A percentile compares a stretch with the other conserved stretches of the same genome.
These are phyloP conservation scores for Syngnathus typhle DNA, from an alignment of 2,113 vertebrate genomes.

Conservation along the genomic window DNA sequence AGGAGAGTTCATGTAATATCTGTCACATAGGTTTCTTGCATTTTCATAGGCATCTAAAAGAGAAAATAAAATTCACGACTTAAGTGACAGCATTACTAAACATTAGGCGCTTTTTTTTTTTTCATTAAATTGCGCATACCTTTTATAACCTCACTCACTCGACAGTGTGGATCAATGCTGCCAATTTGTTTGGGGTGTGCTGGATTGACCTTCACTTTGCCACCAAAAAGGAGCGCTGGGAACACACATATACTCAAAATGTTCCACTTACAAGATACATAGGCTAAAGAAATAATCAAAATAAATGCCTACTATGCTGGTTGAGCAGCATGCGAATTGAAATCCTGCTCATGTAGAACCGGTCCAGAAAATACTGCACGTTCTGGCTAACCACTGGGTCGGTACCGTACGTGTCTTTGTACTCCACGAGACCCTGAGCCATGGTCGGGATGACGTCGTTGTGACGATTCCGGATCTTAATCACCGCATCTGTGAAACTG, in stretches of 20 bases:
- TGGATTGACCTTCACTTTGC: conserved; percentile 82
- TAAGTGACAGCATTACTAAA: background rate
- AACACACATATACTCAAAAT: background rate
- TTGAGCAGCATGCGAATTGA: conserved; percentile 98
- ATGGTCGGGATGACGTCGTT: conserved; percentile 97
- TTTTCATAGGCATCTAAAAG: conserved; percentile 91
- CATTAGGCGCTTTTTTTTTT: background rate
- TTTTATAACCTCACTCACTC: conserved; percentile 85
- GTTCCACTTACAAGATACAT: no score
- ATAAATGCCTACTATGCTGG: conserved; percentile 86
- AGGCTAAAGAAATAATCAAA: background rate
- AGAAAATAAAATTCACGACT: background rate
- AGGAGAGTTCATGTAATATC: conserved; percentile 94
- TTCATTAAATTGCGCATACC: conserved; percentile 60
- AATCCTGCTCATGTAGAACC: conserved; percentile 98
- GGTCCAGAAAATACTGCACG: conserved; percentile 96
- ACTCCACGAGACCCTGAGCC: conserved; percentile 95
- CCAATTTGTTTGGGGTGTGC: conserved; percentile 96
- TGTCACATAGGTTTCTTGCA: conserved; percentile 89
- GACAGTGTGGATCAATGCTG: conserved; percentile 89
- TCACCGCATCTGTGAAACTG: conserved; percentile 93
- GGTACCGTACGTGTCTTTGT: conserved; percentile 89
- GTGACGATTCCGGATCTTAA: conserved; percentile 91
- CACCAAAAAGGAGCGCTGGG: conserved; percentile 89
- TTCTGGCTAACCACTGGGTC: conserved; percentile 95